phyloP scores from a whole-genome alignment of 64 coral and sea anemone genomes.

The Actinia equina region DNA sequence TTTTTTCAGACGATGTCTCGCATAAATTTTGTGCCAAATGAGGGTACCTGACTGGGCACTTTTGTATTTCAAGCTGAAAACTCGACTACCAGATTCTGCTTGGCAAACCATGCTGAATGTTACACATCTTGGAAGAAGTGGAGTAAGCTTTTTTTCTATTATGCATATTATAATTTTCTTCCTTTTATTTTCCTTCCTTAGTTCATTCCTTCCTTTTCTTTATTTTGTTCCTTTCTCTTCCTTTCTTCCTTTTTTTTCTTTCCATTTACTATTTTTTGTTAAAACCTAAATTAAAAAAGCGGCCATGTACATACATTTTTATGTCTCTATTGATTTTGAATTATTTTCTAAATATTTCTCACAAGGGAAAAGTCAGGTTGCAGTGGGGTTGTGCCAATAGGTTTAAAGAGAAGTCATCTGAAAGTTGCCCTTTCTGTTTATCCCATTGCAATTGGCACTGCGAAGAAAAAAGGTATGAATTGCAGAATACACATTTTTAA shows the following conservation, averaged over 20 bases:
- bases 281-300: too few relatives aligned
- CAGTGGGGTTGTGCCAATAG: conserved; percentile 32
- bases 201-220: too few relatives aligned
- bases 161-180: too few relatives aligned
- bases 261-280: too few relatives aligned
- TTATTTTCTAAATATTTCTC: too few relatives aligned
- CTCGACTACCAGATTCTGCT: conserved; percentile 33
- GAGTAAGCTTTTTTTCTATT: too few relatives aligned
- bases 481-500: background rate
- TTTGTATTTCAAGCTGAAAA: conserved; percentile 34
- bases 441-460: conserved; percentile 25
- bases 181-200: too few relatives aligned
- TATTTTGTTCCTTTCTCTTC: background rate
- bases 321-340: too few relatives aligned
- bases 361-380: conserved; percentile 25
- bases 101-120: conserved; percentile 48
- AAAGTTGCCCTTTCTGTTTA: conserved; percentile 58
- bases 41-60: conserved; percentile 39
- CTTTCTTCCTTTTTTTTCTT: too few relatives aligned
- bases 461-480: conserved; percentile 15
- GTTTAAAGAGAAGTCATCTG: conserved; percentile 28
- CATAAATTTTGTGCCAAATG: conserved; percentile 13
- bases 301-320: too few relatives aligned
- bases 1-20: conserved; percentile 21
- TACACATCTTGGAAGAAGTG: too few relatives aligned